Conservation (phyloP, 2,113 vertebrate genomes). For the Orycteropus afer region DNA sequence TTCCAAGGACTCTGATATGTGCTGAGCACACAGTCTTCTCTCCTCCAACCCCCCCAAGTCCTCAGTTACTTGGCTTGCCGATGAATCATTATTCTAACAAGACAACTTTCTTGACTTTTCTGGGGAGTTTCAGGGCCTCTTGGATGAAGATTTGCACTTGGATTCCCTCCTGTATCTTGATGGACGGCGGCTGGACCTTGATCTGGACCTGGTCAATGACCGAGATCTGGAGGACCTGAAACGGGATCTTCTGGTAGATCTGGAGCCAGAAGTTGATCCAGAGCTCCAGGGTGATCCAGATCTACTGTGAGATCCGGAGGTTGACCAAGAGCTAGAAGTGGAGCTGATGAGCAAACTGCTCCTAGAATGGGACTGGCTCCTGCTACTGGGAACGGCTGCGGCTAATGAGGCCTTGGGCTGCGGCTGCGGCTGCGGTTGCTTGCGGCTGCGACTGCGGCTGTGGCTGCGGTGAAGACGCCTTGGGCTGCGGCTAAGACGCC, state of each 20-base stretch:
- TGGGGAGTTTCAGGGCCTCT: conserved; percentile 86
- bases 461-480: too few relatives aligned
- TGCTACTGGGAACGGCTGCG: background rate
- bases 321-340: conserved; percentile 83
- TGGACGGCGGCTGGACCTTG: conserved; percentile 88
- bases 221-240: conserved; percentile 86
- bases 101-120: conserved; percentile 88
- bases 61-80: conserved; percentile 86
- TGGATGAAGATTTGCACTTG: conserved; percentile 89
- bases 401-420: conserved; percentile 88
- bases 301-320: conserved; percentile 62
- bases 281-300: too few relatives aligned
- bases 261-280: conserved; percentile 90
- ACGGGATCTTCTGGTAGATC: conserved; percentile 86
- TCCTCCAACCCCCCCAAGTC: conserved; percentile 43
- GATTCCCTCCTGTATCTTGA: conserved; percentile 87
- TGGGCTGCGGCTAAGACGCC: too few relatives aligned
- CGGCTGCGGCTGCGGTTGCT: conserved; percentile 70
- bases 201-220: conserved; percentile 82
- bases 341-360: conserved; percentile 86
- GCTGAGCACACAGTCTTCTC: conserved; percentile 70
- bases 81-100: conserved; percentile 82
- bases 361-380: conserved; percentile 83
- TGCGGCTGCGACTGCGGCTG: too few relatives aligned
- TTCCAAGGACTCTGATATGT: conserved; percentile 85